These are phyloP conservation scores for Eueides isabella DNA, from an alignment of 1,140 invertebrate genomes.

Conservation along the genomic window DNA sequence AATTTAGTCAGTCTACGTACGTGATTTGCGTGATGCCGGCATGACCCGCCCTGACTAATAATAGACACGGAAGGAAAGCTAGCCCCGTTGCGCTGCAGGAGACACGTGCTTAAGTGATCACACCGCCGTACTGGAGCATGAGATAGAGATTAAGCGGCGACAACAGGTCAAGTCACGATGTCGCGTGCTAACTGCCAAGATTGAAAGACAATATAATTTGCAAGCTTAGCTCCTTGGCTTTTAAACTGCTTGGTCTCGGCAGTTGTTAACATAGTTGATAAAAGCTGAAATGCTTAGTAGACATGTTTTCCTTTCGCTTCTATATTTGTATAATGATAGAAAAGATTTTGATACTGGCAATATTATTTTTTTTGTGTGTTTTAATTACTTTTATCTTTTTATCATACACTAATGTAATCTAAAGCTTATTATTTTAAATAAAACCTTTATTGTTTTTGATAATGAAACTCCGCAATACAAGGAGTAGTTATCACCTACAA, in stretches of 20 bases:
- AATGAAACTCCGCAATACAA: background rate
- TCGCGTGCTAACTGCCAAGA: slow-evolving; percentile 29
- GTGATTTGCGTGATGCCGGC: slow-evolving; percentile 73
- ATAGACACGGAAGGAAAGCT: slow-evolving; percentile 80
- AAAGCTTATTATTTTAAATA: background rate
- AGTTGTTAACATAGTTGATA: background rate
- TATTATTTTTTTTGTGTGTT: background rate
- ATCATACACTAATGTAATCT: slow-evolving; percentile 8
- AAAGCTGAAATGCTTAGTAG: background rate
- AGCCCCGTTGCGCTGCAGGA: slow-evolving; percentile 59
- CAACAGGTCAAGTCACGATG: slow-evolving; percentile 28
- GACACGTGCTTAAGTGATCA: slow-evolving; percentile 70
- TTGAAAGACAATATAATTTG: slow-evolving; percentile 13
- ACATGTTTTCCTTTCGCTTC: background rate
- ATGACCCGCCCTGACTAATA: slow-evolving; percentile 71
- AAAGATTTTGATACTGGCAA: background rate
- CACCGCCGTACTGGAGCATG: slow-evolving; percentile 28
- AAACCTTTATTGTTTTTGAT: slow-evolving; percentile 4
- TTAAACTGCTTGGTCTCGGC: background rate
- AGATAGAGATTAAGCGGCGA: slow-evolving; percentile 34
- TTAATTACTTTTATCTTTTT: slow-evolving; percentile 12
- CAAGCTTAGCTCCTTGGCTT: slow-evolving; percentile 20
- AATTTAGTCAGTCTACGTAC: slow-evolving; percentile 70
- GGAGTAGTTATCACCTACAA: slow-evolving; percentile 21
- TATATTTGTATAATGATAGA: background rate